Conservation (phyloP, 2,888 invertebrate genomes). For the Dendrolimus houi region DNA sequence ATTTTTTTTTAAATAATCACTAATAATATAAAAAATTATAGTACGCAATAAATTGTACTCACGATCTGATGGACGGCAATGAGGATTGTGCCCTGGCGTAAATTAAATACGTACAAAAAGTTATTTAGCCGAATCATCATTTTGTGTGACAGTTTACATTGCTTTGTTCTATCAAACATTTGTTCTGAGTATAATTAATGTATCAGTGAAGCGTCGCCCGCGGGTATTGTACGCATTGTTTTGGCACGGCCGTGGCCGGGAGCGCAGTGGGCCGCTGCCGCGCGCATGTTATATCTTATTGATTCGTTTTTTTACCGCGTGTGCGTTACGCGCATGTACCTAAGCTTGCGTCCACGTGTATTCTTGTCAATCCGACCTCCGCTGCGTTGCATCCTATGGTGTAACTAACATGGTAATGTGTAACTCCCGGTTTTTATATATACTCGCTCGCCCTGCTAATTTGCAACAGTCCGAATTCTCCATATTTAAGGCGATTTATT, state of each 20-base stretch:
- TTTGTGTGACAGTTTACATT: constrained; percentile 58
- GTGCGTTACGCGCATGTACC: constrained; percentile 43
- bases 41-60: constrained; percentile 31
- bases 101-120: constrained; percentile 69
- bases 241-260: constrained; percentile 25
- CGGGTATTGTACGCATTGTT: constrained; percentile 46
- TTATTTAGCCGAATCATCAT: constrained; percentile 64
- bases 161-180: constrained; percentile 63
- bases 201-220: constrained; percentile 27
- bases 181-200: constrained; percentile 22
- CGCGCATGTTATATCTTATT: constrained; percentile 59
- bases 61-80: constrained; percentile 75
- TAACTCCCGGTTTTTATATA: no score
- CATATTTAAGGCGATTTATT: no score
- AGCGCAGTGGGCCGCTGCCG: constrained; percentile 14
- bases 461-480: no score
- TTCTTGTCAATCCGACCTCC: no score
- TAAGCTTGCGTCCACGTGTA: no score
- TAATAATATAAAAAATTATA: not conserved
- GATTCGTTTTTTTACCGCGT: constrained; percentile 38
- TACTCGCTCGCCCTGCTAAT: no score
- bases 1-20: no score
- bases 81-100: constrained; percentile 70
- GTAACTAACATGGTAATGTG: no score
- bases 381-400: no score